Conservation (phyloP, 2,113 vertebrate genomes). For the Ictidomys tridecemlineatus region DNA sequence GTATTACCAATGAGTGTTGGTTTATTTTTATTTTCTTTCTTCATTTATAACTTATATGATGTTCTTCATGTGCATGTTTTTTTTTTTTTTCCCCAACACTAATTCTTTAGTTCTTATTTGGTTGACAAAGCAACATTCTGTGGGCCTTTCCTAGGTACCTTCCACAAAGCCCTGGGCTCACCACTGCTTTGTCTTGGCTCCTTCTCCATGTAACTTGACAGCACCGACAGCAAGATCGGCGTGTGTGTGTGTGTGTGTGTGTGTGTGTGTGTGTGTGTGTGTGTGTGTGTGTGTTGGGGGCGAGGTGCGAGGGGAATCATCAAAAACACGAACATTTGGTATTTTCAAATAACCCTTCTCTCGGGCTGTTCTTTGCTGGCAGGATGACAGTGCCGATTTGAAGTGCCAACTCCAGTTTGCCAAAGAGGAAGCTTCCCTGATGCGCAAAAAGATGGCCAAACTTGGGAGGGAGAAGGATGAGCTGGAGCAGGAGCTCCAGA, state of each 20-base stretch:
- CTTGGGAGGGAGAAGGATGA: constrained; percentile 96
- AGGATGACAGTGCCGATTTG: constrained; percentile 98
- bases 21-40: not conserved
- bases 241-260: no score
- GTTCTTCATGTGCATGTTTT: not conserved
- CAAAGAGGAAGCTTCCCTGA: constrained; percentile 96
- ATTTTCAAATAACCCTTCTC: constrained; percentile 71
- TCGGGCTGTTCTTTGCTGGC: constrained; percentile 77
- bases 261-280: not conserved
- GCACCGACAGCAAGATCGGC: not conserved
- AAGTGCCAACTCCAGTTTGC: constrained; percentile 98
- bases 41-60: not conserved
- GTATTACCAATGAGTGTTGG: accelerated
- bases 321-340: constrained; percentile 63
- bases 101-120: constrained; percentile 20
- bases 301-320: constrained; percentile 57
- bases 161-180: not conserved
- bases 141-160: not conserved
- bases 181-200: not conserved
- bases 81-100: not conserved
- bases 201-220: not conserved
- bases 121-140: not conserved
- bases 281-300: not conserved
- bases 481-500: constrained; percentile 97
- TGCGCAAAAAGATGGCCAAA: constrained; percentile 99